These are phyloP conservation scores for Ferdinandea cuprea DNA, from an alignment of 2,888 invertebrate species.

Conservation along the genomic window DNA sequence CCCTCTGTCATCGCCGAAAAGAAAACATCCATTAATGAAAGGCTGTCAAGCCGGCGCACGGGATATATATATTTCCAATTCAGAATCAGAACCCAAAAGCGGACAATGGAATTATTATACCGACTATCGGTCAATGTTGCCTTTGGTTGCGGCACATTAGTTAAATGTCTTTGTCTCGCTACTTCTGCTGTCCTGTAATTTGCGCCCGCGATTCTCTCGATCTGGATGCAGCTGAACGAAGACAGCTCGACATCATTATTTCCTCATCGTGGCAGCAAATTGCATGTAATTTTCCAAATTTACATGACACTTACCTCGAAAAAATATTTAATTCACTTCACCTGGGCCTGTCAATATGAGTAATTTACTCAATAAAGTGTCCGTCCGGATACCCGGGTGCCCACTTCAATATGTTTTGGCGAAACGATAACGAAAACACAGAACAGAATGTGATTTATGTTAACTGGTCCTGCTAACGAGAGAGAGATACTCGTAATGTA, in stretches of 20 bases:
- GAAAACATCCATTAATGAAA: conserved; percentile 50
- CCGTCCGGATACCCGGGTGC: conserved; percentile 12
- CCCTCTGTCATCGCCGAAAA: conserved; percentile 33
- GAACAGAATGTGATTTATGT: conserved; percentile 59
- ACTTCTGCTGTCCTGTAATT: conserved; percentile 19
- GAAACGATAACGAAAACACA: conserved; percentile 13
- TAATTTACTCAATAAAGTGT: conserved; percentile 45
- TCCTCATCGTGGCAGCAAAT: conserved; percentile 45
- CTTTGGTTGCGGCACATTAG: conserved; percentile 35
- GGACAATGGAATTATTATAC: conserved; percentile 32
- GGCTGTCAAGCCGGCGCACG: conserved; percentile 33
- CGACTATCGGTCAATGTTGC: conserved; percentile 18
- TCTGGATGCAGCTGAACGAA: conserved; percentile 48
- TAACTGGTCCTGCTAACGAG: conserved; percentile 56
- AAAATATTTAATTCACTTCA: conserved; percentile 61
- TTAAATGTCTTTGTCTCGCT: conserved; percentile 53
- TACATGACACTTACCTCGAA: conserved; percentile 48
- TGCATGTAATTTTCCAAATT: conserved; percentile 63
- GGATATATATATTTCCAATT: conserved; percentile 17
- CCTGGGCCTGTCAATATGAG: conserved; percentile 55
- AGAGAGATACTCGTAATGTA: no score
- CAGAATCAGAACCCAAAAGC: conserved; percentile 7
- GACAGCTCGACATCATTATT: conserved; percentile 32
- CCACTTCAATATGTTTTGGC: conserved; percentile 40
- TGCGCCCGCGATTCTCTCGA: not conserved